Evolutionary conservation across 2,888 invertebrate species (phyloP).

Genomic region (Syrista parreyssii): DNA sequence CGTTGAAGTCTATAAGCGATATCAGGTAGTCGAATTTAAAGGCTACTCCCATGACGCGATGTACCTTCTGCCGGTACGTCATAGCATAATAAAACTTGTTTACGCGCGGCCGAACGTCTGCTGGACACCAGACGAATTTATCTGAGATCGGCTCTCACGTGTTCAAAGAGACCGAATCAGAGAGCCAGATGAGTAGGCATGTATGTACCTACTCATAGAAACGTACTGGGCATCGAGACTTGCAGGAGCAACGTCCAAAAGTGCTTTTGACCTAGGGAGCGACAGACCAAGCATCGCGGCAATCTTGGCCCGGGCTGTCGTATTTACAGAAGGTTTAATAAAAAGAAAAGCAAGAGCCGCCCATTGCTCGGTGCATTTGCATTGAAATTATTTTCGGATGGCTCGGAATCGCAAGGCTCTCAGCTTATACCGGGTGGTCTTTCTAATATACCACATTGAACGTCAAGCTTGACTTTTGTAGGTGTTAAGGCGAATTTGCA

Average conservation of each 20-base stretch:
- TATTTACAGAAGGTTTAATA: constrained; percentile 5
- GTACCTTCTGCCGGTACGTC: background rate
- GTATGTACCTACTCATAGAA: background rate
- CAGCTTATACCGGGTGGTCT: background rate
- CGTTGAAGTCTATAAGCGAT: background rate
- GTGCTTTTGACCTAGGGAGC: background rate
- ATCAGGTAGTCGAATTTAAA: background rate
- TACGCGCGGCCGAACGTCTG: background rate
- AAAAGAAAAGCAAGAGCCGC: background rate
- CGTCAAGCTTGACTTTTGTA: background rate
- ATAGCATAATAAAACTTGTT: background rate
- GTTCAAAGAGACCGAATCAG: background rate
- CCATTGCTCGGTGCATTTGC: background rate
- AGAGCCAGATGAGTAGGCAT: background rate
- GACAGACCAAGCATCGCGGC: background rate
- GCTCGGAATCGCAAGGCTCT: background rate
- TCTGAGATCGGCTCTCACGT: constrained; percentile 1
- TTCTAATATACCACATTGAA: background rate
- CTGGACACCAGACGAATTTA: background rate
- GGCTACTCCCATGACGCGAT: background rate
- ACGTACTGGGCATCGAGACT: background rate
- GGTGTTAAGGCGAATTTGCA: background rate
- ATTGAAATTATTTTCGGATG: background rate
- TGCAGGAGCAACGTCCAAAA: background rate
- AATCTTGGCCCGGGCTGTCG: background rate